Evolutionary conservation across 2,113 vertebrate species (phyloP), one percentile per base, ranked within the genome.

Genomic region (Macaca mulatta): DNA sequence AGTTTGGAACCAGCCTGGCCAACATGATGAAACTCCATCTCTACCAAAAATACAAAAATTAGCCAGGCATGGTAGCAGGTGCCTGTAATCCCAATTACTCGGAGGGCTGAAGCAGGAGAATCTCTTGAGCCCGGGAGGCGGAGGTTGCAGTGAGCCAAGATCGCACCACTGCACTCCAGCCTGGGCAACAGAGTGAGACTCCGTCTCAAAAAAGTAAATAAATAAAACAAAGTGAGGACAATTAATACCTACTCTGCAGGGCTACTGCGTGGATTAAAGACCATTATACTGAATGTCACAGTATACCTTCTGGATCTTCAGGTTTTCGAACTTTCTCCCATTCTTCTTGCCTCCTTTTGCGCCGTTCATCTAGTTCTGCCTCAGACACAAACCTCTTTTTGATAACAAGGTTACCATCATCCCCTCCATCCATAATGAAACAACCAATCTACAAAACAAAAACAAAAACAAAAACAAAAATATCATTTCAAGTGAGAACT

Each of bases 271-370:
- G 7, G 50, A 84, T 57, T 78, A 89, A 75, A 74, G 89, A 64
- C 20, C 25, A 27, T 22, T 32, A 74, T 6, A 12, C 0, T 7
- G 43, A 27, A 40, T n/a, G 70, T 30, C 48, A 50, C 92, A 38
- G 45, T 48, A 2, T 98, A 99, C 99, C 99, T 99, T 99, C 97
- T 3, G 99, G 99, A 92, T 99, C 99, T 0, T 99, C 99, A 2
- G 99, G 99, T 98, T 99, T 99, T 30, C 99, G 98, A 94, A 99
- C 99, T 94, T 99, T 99, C 96, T 99, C 99, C 99, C 99, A 99
- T 98, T 99, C 99, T 97, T 99, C 99, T 89, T 99, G 99, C 27
- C 99, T 99, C 79, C 98, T 99, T 98, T 99, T 99, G n/a, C 99
- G 99, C 48, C 90, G 99, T 93, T 99, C 99, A 84, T 99, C 99